These are phyloP conservation scores for Paelopatides confundens DNA, from an alignment of 53 echinoderm and acorn worm species.

Conservation along the genomic window DNA sequence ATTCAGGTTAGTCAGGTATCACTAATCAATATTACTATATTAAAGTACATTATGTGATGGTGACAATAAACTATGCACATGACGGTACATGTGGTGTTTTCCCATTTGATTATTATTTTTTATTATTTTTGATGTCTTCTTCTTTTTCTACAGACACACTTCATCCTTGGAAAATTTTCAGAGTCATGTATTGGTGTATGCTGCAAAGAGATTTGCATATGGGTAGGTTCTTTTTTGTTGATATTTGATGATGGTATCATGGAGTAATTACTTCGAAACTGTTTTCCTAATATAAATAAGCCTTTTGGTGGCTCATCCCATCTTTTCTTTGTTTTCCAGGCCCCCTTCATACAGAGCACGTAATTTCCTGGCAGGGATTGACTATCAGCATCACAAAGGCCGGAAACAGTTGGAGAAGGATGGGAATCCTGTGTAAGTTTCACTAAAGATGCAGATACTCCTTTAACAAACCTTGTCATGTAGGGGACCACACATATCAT, in stretches of 20 bases:
- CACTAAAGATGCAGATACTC: too few relatives aligned
- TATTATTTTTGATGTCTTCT: not conserved
- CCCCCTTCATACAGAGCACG: slow-evolving; percentile 44
- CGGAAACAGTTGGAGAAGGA: slow-evolving; percentile 6
- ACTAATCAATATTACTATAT: too few relatives aligned
- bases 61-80: too few relatives aligned
- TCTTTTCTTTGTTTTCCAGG: slow-evolving; percentile 5
- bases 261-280: too few relatives aligned
- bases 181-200: slow-evolving; percentile 17
- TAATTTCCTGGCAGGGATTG: slow-evolving; percentile 52
- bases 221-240: not conserved
- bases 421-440: slow-evolving; percentile 8
- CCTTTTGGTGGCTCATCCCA: too few relatives aligned
- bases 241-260: not conserved
- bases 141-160: not conserved
- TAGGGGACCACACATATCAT: too few relatives aligned
- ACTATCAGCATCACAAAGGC: slow-evolving; percentile 37
- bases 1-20: slow-evolving; percentile 7
- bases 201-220: slow-evolving; percentile 24
- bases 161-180: not conserved
- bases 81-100: too few relatives aligned
- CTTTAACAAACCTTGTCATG: too few relatives aligned
- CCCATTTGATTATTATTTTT: too few relatives aligned
- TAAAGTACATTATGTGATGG: too few relatives aligned
- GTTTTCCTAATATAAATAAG: too few relatives aligned